A percentile compares a stretch with the other conserved stretches of the same genome.
Evolutionary conservation across 2,797 vertebrate genomes (phyloP).

Genomic region (Antennarius maculatus): DNA sequence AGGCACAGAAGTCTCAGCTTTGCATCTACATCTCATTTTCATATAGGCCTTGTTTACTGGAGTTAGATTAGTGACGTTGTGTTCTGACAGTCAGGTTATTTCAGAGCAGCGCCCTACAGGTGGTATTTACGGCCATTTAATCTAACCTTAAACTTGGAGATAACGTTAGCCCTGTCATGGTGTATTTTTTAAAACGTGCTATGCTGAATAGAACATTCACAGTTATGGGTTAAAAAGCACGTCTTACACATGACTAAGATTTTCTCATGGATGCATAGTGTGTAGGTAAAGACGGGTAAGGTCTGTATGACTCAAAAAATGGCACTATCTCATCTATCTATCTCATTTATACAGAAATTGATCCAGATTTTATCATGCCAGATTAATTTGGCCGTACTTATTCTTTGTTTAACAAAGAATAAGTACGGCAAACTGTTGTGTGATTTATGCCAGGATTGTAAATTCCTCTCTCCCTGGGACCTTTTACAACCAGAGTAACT

Average conservation of each 20-base stretch:
- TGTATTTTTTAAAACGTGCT: conserved; percentile 12
- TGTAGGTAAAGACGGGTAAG: conserved; percentile 42
- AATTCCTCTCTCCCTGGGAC: conserved; percentile 49
- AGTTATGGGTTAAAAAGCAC: conserved; percentile 26
- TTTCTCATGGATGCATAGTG: conserved; percentile 36
- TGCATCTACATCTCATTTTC: conserved; percentile 10
- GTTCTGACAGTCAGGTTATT: conserved; percentile 65
- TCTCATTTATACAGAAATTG: conserved; percentile 21
- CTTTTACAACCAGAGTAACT: conserved; percentile 29
- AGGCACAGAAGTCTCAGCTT: conserved; percentile 11
- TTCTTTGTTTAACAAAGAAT: conserved; percentile 3
- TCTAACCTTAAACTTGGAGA: conserved; percentile 17
- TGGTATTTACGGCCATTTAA: neutral
- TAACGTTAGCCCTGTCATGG: neutral
- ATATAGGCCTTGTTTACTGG: conserved; percentile 17
- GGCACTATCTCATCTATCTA: conserved; percentile 26
- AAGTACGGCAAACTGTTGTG: conserved; percentile 10
- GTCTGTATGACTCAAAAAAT: conserved; percentile 41
- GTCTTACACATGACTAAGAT: conserved; percentile 6
- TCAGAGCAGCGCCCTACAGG: conserved; percentile 52
- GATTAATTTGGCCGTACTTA: no score
- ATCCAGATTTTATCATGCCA: neutral
- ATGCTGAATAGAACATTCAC: conserved; percentile 6
- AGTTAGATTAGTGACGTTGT: conserved; percentile 61
- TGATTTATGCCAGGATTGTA: conserved; percentile 48